Evolutionary conservation across 92 coral and sea anemone genomes (phyloP), one percentile per base, ranked within the genome.

Genomic region (Epizoanthus ramosus): DNA sequence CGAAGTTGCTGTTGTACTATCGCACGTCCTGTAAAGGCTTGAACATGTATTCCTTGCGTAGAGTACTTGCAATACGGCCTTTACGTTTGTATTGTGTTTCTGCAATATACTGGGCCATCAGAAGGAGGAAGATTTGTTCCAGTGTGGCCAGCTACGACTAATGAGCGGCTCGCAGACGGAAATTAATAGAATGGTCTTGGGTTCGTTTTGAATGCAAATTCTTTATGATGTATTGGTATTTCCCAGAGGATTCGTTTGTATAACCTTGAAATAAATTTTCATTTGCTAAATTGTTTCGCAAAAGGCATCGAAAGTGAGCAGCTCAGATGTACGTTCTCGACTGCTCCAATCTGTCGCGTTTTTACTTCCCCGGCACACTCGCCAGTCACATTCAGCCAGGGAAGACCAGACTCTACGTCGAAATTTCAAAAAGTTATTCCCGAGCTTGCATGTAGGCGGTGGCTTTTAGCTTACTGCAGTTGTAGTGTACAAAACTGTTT

Each of bases 1-100:
- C 33, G 73, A 28, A 9, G 79, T 21, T 19, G 79, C 79, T 72
- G 79, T 72, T 72, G 37, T 22, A n/a, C 43, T 72, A n/a, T 50
- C 59, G 10, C 17, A 2, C 0, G 35, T 5, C 16, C 52, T 72
- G 41, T 47, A 47, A 19, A 28, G 28, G 19, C 56, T 50, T 72
- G 50, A 28, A 10, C 31, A 23, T 50, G 37, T 23, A 17, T 21
- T 17, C 7, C 28, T 22, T 72, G 24, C 33, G 17, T 12, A 72
- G 39, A 52, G 12, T 28, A 31, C 56, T 72, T 50, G 2, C 56
- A 72, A 6, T 21, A 33, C 4, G 16, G 22, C 19, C 22, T 72
- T 72, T 72, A 23, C 21, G n/a, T 52, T 72, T 23, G 59, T 47
- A 72, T 72, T 18, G n/a, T 72, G 43, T 72, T 72, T 72, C 37